phyloP scores from a whole-genome alignment of 2,797 vertebrate species.

The Oryzias sinensis region DNA sequence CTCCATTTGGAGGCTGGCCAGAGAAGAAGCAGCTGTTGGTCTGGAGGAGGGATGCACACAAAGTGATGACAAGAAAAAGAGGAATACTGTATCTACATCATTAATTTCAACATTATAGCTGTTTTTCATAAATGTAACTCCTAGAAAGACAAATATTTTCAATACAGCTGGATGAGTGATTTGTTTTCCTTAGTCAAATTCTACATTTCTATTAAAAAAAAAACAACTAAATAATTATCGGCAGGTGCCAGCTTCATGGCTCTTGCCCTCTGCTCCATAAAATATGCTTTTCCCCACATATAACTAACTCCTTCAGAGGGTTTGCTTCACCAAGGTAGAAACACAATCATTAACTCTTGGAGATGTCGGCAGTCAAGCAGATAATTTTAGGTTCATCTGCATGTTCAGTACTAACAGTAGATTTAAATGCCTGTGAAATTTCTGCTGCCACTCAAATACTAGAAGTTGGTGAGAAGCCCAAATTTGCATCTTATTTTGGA shows the following conservation, averaged over 20 bases:
- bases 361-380: conserved; percentile 10
- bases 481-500: not conserved
- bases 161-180: no score
- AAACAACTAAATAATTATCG: no score
- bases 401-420: not conserved
- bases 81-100: not conserved
- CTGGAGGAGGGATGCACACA: conserved; percentile 3
- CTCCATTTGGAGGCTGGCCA: conserved; percentile 59
- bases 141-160: not conserved
- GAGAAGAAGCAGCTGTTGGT: conserved; percentile 62
- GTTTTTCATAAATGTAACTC: not conserved
- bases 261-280: no score
- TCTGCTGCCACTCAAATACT: conserved; percentile 4
- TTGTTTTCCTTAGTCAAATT: no score
- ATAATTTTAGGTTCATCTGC: conserved; percentile 12
- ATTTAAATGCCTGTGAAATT: conserved; percentile 10
- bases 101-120: no score
- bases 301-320: not conserved
- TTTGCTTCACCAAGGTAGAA: conserved; percentile 3
- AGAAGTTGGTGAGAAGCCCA: not conserved
- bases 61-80: conserved; percentile 3
- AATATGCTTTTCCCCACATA: no score
- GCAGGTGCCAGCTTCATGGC: no score
- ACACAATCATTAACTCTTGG: conserved; percentile 10
- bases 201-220: no score